Conservation (phyloP, 2,113 vertebrate genomes). For the Smithornis capensis region DNA sequence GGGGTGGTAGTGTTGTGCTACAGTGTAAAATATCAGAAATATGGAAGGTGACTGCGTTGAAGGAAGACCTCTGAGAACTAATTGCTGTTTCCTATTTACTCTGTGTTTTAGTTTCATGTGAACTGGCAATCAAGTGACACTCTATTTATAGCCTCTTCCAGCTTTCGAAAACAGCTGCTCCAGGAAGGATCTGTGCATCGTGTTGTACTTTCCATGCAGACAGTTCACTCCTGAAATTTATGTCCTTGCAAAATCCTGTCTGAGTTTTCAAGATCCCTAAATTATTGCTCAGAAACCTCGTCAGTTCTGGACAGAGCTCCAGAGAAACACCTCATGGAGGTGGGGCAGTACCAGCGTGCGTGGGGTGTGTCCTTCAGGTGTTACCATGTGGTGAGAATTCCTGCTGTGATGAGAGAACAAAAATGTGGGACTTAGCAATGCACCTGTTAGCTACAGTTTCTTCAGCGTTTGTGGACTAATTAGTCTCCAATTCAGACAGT, state of each 20-base stretch:
- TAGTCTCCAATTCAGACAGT: not conserved
- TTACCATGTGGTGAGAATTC: not conserved
- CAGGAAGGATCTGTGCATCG: not conserved
- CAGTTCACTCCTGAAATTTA: not conserved
- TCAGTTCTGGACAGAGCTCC: not conserved
- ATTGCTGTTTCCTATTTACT: not conserved
- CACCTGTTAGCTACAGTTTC: not conserved
- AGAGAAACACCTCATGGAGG: not conserved
- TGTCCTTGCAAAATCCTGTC: not conserved
- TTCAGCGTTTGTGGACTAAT: not conserved
- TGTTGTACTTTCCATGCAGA: not conserved
- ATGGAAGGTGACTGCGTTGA: not conserved
- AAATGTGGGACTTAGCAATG: not conserved
- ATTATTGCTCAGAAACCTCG: not conserved
- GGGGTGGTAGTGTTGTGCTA: not conserved
- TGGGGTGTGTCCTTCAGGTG: not conserved
- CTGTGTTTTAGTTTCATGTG: not conserved
- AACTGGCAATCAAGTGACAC: slow-evolving; percentile 2
- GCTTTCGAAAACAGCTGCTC: slow-evolving; percentile 35
- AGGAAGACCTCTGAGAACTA: not conserved
- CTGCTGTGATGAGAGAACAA: not conserved
- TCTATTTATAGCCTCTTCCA: slow-evolving; percentile 41
- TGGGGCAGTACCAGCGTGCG: accelerated
- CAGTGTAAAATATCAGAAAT: not conserved
- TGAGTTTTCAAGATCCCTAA: not conserved